These are phyloP conservation scores for Sylvicola cinctus DNA, from an alignment of 2,888 invertebrate genomes.

Conservation along the genomic window DNA sequence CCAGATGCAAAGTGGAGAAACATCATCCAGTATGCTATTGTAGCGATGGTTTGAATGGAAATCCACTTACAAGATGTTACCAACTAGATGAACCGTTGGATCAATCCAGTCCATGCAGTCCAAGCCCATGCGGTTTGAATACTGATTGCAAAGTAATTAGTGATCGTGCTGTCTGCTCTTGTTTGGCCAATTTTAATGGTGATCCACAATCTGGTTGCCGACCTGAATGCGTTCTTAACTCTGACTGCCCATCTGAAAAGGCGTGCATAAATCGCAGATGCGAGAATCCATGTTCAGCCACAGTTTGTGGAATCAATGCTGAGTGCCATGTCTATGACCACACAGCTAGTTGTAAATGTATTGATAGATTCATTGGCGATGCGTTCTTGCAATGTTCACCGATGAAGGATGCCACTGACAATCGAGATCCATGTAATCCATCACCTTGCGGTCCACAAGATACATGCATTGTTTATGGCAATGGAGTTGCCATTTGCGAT, in stretches of 20 bases:
- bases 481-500: slow-evolving; percentile 59
- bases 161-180: slow-evolving; percentile 54
- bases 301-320: slow-evolving; percentile 62
- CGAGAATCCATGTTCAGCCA: slow-evolving; percentile 48
- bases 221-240: slow-evolving; percentile 64
- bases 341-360: slow-evolving; percentile 61
- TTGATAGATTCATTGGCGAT: slow-evolving; percentile 59
- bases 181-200: slow-evolving; percentile 52
- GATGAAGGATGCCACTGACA: slow-evolving; percentile 36
- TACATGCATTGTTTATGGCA: slow-evolving; percentile 46
- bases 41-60: slow-evolving; percentile 47
- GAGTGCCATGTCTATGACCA: slow-evolving; percentile 62
- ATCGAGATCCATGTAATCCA: slow-evolving; percentile 41
- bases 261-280: slow-evolving; percentile 60
- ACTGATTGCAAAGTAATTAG: slow-evolving; percentile 53
- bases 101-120: slow-evolving; percentile 44
- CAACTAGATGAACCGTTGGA: slow-evolving; percentile 31
- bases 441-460: slow-evolving; percentile 53
- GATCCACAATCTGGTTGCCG: slow-evolving; percentile 58
- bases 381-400: slow-evolving; percentile 52
- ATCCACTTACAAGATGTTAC: slow-evolving; percentile 55
- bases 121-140: slow-evolving; percentile 57
- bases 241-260: slow-evolving; percentile 53
- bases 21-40: slow-evolving; percentile 68
- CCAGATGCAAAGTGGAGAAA: slow-evolving; percentile 50